Evolutionary conservation across 2,113 vertebrate species (phyloP), one percentile per base, ranked within the genome.

Genomic region (Polyodon spathula): DNA sequence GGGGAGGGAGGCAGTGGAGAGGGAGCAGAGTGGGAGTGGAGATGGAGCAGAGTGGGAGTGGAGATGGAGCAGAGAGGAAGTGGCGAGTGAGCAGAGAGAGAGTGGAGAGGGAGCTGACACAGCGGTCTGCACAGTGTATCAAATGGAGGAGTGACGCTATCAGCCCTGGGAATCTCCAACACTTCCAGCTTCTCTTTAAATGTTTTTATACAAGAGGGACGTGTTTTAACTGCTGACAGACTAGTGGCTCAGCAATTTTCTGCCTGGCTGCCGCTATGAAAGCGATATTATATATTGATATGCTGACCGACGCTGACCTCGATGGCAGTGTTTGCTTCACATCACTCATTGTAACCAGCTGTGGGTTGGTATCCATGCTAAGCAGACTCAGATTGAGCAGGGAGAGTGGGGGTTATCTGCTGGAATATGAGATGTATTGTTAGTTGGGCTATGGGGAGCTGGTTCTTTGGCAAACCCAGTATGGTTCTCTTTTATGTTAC

Each of bases 271-370:
- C 55, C 40, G 8, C 54, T 50, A 51, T 43, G 59, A 62, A 64
- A 66, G n/a, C 57, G 46, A 66, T 67, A 64, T 54, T 40, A 40
- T 62, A 59, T 63, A 65, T 54, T 60, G 64, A 71, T 67, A 68
- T 54, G 46, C n/a, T 67, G 72, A 74, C 63, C 65, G 63, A 44
- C 54, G 63, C 56, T 56, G 60, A 60, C 46, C 63, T 61, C 43
- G 12, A 6, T 2, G 42, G 43, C 53, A 17, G 54, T 67, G 53
- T 66, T 69, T 63, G 61, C 63, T 66, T 66, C 48, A 71, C 57
- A 51, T 11, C 58, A 17, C 56, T 70, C 57, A 72, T 64, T 70
- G 50, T 50, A 70, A 72, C 63, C 70, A 74, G 61, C 63, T 73
- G 71, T 56, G 40, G 40, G 14, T n/a, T 14, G 14, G 40, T 41